Conservation (phyloP, 2,113 vertebrate genomes). For the Ageneiosus marmoratus region DNA sequence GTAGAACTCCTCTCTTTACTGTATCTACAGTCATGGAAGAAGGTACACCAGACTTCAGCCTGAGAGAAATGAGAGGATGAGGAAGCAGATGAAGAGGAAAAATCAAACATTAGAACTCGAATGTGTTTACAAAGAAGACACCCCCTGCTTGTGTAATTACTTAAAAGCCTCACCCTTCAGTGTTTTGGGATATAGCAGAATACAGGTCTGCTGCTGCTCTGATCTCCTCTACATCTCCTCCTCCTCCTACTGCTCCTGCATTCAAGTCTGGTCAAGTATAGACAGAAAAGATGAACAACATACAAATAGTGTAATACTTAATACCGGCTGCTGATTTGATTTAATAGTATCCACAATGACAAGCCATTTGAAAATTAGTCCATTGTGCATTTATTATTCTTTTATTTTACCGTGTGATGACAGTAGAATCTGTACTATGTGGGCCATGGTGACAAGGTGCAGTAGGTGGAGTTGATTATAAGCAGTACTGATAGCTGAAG, state of each 20-base stretch:
- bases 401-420: conserved; percentile 69
- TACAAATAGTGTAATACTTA: neutral
- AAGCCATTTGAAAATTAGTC: neutral
- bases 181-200: conserved; percentile 75
- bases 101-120: neutral
- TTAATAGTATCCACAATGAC: neutral
- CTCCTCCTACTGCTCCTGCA: conserved; percentile 61
- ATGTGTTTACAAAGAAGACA: neutral
- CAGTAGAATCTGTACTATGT: conserved; percentile 86
- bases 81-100: neutral
- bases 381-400: neutral
- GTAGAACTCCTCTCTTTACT: conserved; percentile 83
- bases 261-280: conserved; percentile 71
- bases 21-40: conserved; percentile 81
- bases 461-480: conserved; percentile 93
- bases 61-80: conserved; percentile 48
- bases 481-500: conserved; percentile 86
- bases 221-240: conserved; percentile 83
- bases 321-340: neutral
- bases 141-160: neutral
- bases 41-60: conserved; percentile 71
- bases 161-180: conserved; percentile 73
- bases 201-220: conserved; percentile 79
- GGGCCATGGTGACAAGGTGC: conserved; percentile 91
- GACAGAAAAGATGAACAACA: neutral